Base-by-base conservation (phyloP, 2,888 invertebrate genomes). In the Tachina lurida region DNA sequence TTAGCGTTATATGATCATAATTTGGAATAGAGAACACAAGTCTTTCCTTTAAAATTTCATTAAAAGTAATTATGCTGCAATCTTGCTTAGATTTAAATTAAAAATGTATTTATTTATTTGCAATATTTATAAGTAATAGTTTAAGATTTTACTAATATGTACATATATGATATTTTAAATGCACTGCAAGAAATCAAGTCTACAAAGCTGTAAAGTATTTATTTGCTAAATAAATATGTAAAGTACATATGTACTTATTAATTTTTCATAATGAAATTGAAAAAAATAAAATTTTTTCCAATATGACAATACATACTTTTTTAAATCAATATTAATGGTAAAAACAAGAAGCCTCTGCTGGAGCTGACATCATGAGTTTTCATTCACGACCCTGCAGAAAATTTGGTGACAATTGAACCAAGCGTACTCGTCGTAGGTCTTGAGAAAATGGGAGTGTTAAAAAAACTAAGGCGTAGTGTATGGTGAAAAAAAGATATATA, bases 11-110 rank as follows among this genome's bases (percentile, higher is more conserved):
- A 39, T 68, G 52, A 52, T 15, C 52, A 19, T 10, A 19, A 54
- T 22, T 63, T 56, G 22, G 31, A 43, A 45, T 39, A 65, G 65
- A 76, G 54, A 76, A 45, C 54, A 43, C 54, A 65, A 76, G 54
- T 45, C 7, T 31, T 65, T 63, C 1, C 10, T 17, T 19, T 52
- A 41, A 31, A 31, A n/a, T 17, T 43, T 17, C 39, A 13, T 39
- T 52, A 49, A 52, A 63, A 63, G 52, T 52, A 63, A 52, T 63
- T 52, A 63, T 52, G 63, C 49, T 74, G 74, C 62, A 62, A 74
- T 62, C 19, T 15, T 39, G 17, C 49, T 47, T 47, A 41, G 19
- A 10, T 54, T 67, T 15, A 63, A 19, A 17, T 63, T 54, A 19
- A 41, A 52, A 19, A n/a, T n/a, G 13, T 31, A 17, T 54, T 19